Evolutionary conservation across 2,113 vertebrate genomes (phyloP).

Genomic region (Xenus cinereus): DNA sequence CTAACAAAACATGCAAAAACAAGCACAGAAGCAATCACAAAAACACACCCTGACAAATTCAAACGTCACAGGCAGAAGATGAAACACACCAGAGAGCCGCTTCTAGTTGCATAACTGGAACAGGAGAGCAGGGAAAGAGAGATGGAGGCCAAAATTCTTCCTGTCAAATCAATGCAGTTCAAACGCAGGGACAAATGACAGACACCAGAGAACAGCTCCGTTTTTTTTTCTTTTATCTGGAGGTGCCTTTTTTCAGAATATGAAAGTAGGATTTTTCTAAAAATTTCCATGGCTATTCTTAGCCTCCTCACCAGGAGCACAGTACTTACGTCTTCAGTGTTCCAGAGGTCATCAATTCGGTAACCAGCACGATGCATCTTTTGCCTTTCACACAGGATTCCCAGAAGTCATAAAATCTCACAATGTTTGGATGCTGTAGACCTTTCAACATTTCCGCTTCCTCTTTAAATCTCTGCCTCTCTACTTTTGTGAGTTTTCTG

Average conservation of each 20-base stretch:
- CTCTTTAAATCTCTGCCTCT: slow-evolving; percentile 95
- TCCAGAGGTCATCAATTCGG: slow-evolving; percentile 97
- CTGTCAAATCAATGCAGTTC: not conserved
- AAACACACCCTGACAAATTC: not conserved
- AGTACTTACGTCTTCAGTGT: slow-evolving; percentile 94
- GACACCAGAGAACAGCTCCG: slow-evolving; percentile 31
- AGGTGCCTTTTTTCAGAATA: slow-evolving; percentile 23
- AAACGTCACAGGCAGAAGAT: not conserved
- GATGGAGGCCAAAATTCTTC: not conserved
- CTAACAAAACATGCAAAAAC: not conserved
- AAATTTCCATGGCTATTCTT: slow-evolving; percentile 26
- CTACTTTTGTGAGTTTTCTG: slow-evolving; percentile 91
- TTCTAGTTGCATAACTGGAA: not conserved
- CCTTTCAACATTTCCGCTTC: slow-evolving; percentile 98
- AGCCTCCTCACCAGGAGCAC: not conserved
- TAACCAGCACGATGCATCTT: slow-evolving; percentile 94
- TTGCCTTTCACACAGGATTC: slow-evolving; percentile 93
- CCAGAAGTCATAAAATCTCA: slow-evolving; percentile 98
- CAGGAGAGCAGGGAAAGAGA: not conserved
- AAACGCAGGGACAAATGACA: not conserved
- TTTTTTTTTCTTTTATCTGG: slow-evolving; percentile 32
- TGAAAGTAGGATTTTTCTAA: slow-evolving; percentile 41
- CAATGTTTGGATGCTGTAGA: slow-evolving; percentile 96
- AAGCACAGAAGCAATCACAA: not conserved
- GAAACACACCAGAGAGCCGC: not conserved